Evolutionary conservation across 2,113 vertebrate species (phyloP).

Genomic region (Ceratotherium simum): DNA sequence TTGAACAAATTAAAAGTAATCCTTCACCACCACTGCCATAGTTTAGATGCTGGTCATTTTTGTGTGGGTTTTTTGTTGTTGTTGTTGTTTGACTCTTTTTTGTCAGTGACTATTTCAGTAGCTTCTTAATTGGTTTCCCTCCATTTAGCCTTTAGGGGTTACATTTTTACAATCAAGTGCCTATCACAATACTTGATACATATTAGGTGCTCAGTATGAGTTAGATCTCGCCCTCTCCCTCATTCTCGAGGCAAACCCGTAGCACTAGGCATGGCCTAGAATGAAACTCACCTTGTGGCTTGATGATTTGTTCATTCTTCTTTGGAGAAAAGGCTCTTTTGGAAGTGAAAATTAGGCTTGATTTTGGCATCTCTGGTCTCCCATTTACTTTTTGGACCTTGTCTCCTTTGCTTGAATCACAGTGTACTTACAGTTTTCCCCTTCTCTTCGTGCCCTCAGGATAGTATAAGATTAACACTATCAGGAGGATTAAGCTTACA

Average conservation of each 20-base stretch:
- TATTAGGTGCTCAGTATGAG: neutral
- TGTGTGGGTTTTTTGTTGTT: neutral
- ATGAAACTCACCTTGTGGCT: neutral
- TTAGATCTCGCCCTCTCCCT: neutral
- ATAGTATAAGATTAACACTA: neutral
- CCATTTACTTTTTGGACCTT: neutral
- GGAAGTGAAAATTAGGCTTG: neutral
- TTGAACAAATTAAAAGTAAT: neutral
- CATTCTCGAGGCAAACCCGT: neutral
- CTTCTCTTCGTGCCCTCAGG: slow-evolving; percentile 12
- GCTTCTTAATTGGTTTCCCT: neutral
- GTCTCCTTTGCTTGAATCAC: neutral
- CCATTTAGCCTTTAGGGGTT: neutral
- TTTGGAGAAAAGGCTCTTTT: neutral
- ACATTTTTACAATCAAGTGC: neutral
- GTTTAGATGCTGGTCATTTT: neutral
- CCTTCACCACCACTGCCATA: neutral
- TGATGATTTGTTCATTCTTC: neutral
- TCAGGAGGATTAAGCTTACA: neutral
- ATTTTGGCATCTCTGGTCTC: neutral
- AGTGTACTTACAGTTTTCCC: neutral
- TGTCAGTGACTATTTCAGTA: neutral
- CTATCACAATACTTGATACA: neutral
- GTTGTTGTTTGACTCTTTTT: neutral
- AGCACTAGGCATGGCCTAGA: neutral